phyloP scores from a whole-genome alignment of 2,113 vertebrate species.

The Lasiurus cinereus region DNA sequence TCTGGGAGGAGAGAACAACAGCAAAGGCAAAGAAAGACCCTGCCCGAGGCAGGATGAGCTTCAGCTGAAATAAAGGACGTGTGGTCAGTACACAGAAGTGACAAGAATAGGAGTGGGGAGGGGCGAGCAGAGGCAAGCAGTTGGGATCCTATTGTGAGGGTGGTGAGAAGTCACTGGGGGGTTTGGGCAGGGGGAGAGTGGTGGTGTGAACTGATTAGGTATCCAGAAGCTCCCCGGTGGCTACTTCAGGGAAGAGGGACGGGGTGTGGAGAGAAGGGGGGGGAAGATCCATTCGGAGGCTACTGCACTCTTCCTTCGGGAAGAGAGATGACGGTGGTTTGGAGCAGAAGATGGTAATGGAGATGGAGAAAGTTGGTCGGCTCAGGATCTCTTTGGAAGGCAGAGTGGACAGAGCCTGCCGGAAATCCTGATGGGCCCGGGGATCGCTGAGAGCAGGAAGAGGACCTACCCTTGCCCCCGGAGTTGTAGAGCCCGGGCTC shows the following conservation, averaged over 20 bases:
- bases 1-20: neutral
- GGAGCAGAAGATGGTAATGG: neutral
- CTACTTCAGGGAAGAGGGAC: neutral
- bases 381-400: neutral
- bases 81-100: neutral
- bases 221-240: neutral
- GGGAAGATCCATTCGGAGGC: neutral
- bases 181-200: neutral
- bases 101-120: neutral
- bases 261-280: too few species aligned
- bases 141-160: slow-evolving; percentile 14
- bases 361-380: neutral
- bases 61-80: slow-evolving; percentile 26
- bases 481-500: neutral
- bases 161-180: neutral
- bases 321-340: slow-evolving; percentile 26
- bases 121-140: neutral
- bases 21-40: slow-evolving; percentile 18
- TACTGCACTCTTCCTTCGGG: slow-evolving; percentile 53
- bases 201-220: neutral
- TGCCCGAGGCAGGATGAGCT: neutral
- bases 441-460: slow-evolving; percentile 12
- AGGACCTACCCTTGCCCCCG: neutral
- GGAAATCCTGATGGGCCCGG: slow-evolving; percentile 37
- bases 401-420: neutral